Evolutionary conservation across 1,140 invertebrate genomes (phyloP).

Genomic region (Zaprionus vittiger): DNA sequence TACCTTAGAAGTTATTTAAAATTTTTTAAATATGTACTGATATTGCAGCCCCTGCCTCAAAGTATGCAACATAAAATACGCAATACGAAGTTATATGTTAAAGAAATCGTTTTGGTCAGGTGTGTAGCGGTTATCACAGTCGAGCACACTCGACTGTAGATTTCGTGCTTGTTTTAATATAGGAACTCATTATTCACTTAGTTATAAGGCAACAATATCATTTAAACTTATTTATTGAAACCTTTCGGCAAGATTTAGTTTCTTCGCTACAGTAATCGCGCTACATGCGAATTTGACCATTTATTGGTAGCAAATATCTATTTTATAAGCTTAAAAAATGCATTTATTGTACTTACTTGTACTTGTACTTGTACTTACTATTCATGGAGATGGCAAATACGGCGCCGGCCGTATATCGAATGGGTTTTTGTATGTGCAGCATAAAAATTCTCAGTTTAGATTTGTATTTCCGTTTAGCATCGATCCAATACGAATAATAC

Average conservation of each 20-base stretch:
- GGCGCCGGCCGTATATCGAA: not conserved
- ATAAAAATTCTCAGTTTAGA: slow-evolving; percentile 20
- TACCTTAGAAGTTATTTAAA: too few species aligned
- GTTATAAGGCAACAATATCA: not conserved
- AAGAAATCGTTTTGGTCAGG: too few species aligned
- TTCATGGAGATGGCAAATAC: slow-evolving; percentile 22
- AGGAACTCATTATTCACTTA: not conserved
- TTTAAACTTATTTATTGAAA: slow-evolving; percentile 18
- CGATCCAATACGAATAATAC: slow-evolving; percentile 24
- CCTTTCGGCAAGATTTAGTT: slow-evolving; percentile 14
- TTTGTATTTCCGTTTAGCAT: slow-evolving; percentile 14
- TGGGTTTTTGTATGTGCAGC: slow-evolving; percentile 13
- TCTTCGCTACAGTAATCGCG: slow-evolving; percentile 15
- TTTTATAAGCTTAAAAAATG: not conserved
- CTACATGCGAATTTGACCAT: slow-evolving; percentile 27
- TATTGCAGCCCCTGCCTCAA: too few species aligned
- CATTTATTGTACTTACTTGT: not conserved
- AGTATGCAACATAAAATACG: too few species aligned
- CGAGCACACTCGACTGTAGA: too few species aligned
- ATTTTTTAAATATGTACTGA: too few species aligned
- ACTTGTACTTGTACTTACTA: too few species aligned
- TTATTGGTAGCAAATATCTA: not conserved
- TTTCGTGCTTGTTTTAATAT: not conserved
- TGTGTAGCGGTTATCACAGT: too few species aligned
- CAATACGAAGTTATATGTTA: too few species aligned